phyloP scores from a whole-genome alignment of 2,888 invertebrate genomes.

The Nomada ruficornis region DNA sequence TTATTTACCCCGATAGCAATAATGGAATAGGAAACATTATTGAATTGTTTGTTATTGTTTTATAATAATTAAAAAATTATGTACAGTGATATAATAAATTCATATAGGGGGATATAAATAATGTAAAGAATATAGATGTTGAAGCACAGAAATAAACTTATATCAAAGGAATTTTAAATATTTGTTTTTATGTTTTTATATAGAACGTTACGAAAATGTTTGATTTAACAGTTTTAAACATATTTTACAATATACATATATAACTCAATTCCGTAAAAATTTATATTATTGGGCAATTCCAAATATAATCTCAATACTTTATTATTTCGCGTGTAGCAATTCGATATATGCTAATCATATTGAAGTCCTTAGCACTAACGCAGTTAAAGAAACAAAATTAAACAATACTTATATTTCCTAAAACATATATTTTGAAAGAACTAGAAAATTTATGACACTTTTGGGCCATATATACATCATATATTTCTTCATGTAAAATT shows the following conservation, averaged over 20 bases:
- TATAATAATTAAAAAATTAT: conserved; percentile 16
- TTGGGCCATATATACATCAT: conserved; percentile 17
- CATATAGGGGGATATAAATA: not conserved
- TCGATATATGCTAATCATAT: not conserved
- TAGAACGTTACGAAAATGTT: not conserved
- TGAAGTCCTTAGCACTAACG: too few species aligned
- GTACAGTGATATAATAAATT: conserved; percentile 2
- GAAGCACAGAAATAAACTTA: conserved; percentile 8
- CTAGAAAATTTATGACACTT: conserved; percentile 5
- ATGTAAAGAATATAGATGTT: conserved; percentile 11
- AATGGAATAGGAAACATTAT: not conserved
- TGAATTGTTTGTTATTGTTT: conserved; percentile 8
- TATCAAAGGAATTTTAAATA: not conserved
- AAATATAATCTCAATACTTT: not conserved
- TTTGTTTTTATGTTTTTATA: not conserved
- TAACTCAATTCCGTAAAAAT: not conserved
- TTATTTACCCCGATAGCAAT: conserved; percentile 11
- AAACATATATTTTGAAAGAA: conserved; percentile 31
- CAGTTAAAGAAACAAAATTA: conserved; percentile 6
- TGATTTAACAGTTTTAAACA: not conserved
- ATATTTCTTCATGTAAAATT: conserved; percentile 14
- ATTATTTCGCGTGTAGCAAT: not conserved
- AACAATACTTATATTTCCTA: not conserved
- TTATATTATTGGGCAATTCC: not conserved
- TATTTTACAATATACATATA: not conserved